Percentiles rank a stretch among this genome's conserved stretches.
Evolutionary conservation across 2,113 vertebrate genomes (phyloP).

Genomic region (Atlantisia rogersi): DNA sequence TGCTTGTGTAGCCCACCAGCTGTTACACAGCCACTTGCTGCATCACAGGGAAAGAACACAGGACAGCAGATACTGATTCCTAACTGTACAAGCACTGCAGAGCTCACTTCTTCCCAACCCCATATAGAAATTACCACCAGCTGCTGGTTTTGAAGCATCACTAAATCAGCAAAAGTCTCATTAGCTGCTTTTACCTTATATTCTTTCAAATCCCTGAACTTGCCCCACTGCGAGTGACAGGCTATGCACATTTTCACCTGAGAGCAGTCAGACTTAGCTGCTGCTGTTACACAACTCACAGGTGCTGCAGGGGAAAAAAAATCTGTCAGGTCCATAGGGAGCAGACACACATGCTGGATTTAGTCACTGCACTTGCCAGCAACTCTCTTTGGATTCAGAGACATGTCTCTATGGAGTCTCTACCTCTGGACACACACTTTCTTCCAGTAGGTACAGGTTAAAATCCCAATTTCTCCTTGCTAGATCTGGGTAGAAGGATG

Average conservation of each 20-base stretch:
- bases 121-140: background rate
- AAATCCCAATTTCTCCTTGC: background rate
- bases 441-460: background rate
- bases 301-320: background rate
- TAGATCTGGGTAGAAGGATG: background rate
- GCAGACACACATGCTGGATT: background rate
- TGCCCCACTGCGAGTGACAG: background rate
- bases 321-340: background rate
- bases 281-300: background rate
- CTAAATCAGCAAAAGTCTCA: background rate
- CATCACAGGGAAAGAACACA: background rate
- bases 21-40: background rate
- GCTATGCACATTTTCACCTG: background rate
- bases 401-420: background rate
- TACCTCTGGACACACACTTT: background rate
- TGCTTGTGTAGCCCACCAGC: background rate
- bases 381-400: background rate
- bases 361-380: background rate
- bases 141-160: background rate
- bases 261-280: background rate
- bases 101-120: background rate
- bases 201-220: background rate
- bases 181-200: background rate
- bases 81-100: background rate
- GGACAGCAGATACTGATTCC: rapidly evolving